phyloP scores from a whole-genome alignment of 2,888 invertebrate species.

The Troides helena region DNA sequence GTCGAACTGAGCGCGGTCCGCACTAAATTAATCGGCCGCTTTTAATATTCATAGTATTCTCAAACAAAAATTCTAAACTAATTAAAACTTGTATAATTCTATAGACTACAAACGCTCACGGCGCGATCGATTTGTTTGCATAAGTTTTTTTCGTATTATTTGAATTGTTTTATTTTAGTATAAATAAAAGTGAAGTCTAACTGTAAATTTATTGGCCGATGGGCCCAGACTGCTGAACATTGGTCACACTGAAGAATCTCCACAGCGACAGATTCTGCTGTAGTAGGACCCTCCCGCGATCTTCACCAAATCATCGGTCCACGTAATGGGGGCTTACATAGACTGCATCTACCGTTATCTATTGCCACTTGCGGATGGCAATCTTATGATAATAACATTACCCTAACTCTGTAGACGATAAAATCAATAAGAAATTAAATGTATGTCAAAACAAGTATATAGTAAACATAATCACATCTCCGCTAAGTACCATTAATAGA shows the following conservation, averaged over 20 bases:
- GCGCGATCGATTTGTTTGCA: slow-evolving; percentile 37
- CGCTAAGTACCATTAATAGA: background rate
- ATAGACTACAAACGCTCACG: slow-evolving; percentile 42
- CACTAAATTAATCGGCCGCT: slow-evolving; percentile 72
- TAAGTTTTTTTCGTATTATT: slow-evolving; percentile 21
- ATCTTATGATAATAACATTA: too few species aligned
- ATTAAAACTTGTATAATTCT: slow-evolving; percentile 72
- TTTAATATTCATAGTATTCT: slow-evolving; percentile 78
- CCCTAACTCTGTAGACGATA: too few species aligned
- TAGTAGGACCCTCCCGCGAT: too few species aligned
- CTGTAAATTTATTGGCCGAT: too few species aligned
- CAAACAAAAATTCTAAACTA: slow-evolving; percentile 75
- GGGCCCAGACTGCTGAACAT: too few species aligned
- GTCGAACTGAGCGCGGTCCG: slow-evolving; percentile 44
- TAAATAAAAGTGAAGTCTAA: too few species aligned
- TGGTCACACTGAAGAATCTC: too few species aligned
- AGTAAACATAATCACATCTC: background rate
- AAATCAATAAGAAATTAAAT: background rate
- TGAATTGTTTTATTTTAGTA: background rate
- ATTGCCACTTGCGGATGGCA: too few species aligned
- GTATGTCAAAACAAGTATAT: background rate
- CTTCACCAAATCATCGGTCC: too few species aligned
- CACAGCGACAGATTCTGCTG: too few species aligned
- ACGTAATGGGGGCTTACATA: too few species aligned
- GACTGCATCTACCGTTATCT: too few species aligned